Percentiles rank a stretch among this genome's conserved stretches.
Evolutionary conservation across 1,140 invertebrate genomes (phyloP).

Genomic region (Drosophila parvula): DNA sequence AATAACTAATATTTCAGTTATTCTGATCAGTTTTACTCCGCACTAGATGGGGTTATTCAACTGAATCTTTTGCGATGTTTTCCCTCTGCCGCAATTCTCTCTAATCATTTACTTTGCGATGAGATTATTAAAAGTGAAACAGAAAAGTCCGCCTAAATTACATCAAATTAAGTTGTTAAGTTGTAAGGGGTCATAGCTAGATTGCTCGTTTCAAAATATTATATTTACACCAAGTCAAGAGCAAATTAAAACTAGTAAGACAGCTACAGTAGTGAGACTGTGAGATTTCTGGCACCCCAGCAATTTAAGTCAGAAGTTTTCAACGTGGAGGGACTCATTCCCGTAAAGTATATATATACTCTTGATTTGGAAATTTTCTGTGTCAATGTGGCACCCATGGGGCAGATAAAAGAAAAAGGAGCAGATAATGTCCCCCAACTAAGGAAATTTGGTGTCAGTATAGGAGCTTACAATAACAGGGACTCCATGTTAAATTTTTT

Average conservation of each 20-base stretch:
- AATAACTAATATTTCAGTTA: neutral
- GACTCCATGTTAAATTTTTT: too few species aligned
- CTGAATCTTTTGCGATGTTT: neutral
- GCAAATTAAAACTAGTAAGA: neutral
- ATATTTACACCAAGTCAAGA: constrained; percentile 10
- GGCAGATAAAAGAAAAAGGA: neutral
- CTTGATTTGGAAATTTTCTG: neutral
- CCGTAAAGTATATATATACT: too few species aligned
- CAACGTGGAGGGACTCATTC: too few species aligned
- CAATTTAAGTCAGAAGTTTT: too few species aligned
- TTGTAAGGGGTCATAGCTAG: neutral
- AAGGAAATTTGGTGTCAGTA: too few species aligned
- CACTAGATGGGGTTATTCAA: neutral
- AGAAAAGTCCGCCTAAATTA: constrained; percentile 11
- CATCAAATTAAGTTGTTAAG: constrained; percentile 42
- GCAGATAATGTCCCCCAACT: too few species aligned
- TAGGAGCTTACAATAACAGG: too few species aligned
- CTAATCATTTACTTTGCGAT: neutral
- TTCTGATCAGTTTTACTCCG: neutral
- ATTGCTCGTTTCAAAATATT: constrained; percentile 8
- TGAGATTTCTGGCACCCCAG: too few species aligned
- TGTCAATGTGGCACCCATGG: neutral
- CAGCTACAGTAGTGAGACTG: too few species aligned
- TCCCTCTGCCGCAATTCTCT: neutral
- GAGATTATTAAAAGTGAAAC: constrained; percentile 4